Conservation (phyloP, 2,797 vertebrate genomes). For the Sebastes vulpes region DNA sequence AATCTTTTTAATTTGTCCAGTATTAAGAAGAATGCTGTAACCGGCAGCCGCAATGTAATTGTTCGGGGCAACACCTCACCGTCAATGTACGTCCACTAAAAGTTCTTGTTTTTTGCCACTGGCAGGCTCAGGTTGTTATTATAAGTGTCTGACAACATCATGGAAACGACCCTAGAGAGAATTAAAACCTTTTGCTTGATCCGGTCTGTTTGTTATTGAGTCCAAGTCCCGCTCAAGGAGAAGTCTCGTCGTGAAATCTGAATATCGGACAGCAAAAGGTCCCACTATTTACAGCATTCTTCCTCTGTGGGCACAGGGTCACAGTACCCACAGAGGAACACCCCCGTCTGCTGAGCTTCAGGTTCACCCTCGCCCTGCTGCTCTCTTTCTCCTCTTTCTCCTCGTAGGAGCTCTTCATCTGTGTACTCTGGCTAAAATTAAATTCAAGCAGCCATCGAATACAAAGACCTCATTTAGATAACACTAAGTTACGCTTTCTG, state of each 20-base stretch:
- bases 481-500: no score
- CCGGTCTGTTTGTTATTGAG: not conserved
- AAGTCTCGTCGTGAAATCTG: not conserved
- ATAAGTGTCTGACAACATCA: not conserved
- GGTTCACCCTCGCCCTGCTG: not conserved
- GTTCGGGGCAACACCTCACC: not conserved
- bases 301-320: not conserved
- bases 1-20: not conserved
- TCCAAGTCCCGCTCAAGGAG: not conserved
- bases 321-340: not conserved
- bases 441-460: not conserved
- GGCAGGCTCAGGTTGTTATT: not conserved
- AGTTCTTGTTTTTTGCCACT: not conserved
- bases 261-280: not conserved
- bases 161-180: not conserved
- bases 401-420: no score
- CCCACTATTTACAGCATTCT: not conserved
- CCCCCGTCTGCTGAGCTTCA: not conserved
- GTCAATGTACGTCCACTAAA: not conserved
- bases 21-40: not conserved
- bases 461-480: not conserved
- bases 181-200: not conserved
- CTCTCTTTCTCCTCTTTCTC: no score
- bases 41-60: not conserved
- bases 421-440: no score